phyloP scores from a whole-genome alignment of 2,797 vertebrate genomes.

The Sphenopsis melanotis region DNA sequence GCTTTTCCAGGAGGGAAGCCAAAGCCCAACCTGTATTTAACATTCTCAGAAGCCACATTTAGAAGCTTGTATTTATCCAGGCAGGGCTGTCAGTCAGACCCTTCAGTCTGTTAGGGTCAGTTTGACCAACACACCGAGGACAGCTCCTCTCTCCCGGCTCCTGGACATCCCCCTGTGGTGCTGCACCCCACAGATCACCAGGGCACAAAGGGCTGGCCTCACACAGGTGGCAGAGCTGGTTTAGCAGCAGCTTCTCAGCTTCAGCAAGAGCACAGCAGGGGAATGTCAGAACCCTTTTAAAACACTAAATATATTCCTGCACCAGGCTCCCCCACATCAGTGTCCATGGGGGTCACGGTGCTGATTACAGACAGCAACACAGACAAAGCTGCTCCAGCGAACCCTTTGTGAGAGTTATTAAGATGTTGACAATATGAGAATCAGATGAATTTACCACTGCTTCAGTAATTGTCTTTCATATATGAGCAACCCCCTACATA shows the following conservation, averaged over 20 bases:
- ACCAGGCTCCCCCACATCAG: background rate
- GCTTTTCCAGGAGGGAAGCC: background rate
- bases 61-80: background rate
- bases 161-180: background rate
- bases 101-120: background rate
- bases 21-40: background rate
- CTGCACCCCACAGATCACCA: background rate
- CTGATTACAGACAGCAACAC: constrained; percentile 38
- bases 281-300: background rate
- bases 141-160: background rate
- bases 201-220: background rate
- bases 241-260: background rate
- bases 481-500: constrained; percentile 82
- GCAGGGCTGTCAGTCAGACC: background rate
- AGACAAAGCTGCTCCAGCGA: constrained; percentile 54
- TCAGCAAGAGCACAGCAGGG: background rate
- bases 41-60: background rate
- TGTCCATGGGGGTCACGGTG: background rate
- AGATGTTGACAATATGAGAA: constrained; percentile 84
- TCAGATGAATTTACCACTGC: constrained; percentile 89
- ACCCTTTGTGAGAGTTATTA: constrained; percentile 80
- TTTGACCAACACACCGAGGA: background rate
- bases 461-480: constrained; percentile 93
- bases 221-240: background rate
- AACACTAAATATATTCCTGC: background rate